These are phyloP conservation scores for Lordiphosa fenestrarum DNA, from an alignment of 2,888 invertebrate genomes.

Conservation along the genomic window DNA sequence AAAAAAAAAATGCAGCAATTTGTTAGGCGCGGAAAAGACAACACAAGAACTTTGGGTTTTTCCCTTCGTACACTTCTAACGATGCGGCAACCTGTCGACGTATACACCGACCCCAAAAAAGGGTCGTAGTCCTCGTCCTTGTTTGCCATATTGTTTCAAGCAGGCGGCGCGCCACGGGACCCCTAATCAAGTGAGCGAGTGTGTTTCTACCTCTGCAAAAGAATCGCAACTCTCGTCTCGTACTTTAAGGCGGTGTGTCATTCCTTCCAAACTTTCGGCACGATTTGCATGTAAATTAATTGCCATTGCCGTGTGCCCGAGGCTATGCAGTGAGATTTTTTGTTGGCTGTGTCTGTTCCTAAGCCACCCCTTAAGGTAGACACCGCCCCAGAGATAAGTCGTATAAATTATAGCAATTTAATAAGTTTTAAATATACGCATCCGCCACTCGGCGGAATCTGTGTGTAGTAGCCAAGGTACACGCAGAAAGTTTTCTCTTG, in stretches of 20 bases:
- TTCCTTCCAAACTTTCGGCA: constrained; percentile 56
- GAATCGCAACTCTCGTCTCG: constrained; percentile 13
- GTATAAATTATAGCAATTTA: constrained; percentile 79
- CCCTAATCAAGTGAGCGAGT: constrained; percentile 60
- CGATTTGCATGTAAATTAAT: constrained; percentile 79
- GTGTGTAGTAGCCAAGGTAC: constrained; percentile 22
- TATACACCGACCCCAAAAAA: constrained; percentile 60
- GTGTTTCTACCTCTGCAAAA: constrained; percentile 18
- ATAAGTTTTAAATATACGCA: constrained; percentile 78
- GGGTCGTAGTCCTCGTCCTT: constrained; percentile 54
- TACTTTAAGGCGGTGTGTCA: constrained; percentile 39
- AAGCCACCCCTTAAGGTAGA: constrained; percentile 57
- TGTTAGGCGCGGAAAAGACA: constrained; percentile 55
- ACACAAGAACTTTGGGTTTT: constrained; percentile 13
- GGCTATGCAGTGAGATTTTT: constrained; percentile 56
- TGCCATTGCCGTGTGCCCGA: constrained; percentile 59
- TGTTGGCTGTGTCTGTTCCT: constrained; percentile 20
- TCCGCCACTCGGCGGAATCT: constrained; percentile 59
- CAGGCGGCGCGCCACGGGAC: constrained; percentile 62
- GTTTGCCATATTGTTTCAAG: constrained; percentile 62
- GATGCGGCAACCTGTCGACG: constrained; percentile 71
- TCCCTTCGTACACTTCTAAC: constrained; percentile 38
- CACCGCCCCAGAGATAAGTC: constrained; percentile 68
- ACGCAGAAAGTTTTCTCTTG: constrained; percentile 51
- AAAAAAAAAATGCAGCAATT: constrained; percentile 56